Evolutionary conservation across 2,888 invertebrate species (phyloP).

Genomic region (Isoperla grammatica): DNA sequence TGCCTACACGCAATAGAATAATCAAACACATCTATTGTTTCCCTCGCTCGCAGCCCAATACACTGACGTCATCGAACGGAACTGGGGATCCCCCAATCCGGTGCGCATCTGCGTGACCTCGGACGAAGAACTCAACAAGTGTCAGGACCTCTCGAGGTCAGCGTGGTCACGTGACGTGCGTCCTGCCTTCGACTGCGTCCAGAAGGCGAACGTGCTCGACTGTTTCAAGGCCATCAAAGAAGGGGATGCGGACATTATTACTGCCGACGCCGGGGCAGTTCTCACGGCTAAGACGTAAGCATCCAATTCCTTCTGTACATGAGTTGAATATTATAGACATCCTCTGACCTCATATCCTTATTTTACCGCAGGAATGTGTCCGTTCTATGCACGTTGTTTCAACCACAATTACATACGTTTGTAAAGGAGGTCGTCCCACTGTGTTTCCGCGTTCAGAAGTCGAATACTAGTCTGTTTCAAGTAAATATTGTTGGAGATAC

Average conservation of each 20-base stretch:
- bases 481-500: no score
- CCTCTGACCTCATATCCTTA: no score
- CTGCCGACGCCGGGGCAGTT: conserved; percentile 57
- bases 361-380: no score
- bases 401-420: no score
- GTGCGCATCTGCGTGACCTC: conserved; percentile 60
- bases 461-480: no score
- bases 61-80: conserved; percentile 65
- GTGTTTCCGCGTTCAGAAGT: no score
- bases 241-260: conserved; percentile 64
- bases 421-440: no score
- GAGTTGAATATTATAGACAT: no score
- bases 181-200: conserved; percentile 72
- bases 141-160: conserved; percentile 61
- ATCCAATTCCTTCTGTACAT: no score
- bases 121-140: conserved; percentile 65
- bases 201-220: conserved; percentile 55
- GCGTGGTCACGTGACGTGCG: conserved; percentile 73
- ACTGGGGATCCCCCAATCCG: conserved; percentile 54
- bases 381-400: no score
- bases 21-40: no score
- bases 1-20: no score
- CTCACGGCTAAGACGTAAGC: conserved; percentile 45
- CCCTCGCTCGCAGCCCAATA: conserved; percentile 45
- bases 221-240: conserved; percentile 63